Evolutionary conservation across 1,140 invertebrate genomes (phyloP).

Genomic region (Bombus sylvicola): DNA sequence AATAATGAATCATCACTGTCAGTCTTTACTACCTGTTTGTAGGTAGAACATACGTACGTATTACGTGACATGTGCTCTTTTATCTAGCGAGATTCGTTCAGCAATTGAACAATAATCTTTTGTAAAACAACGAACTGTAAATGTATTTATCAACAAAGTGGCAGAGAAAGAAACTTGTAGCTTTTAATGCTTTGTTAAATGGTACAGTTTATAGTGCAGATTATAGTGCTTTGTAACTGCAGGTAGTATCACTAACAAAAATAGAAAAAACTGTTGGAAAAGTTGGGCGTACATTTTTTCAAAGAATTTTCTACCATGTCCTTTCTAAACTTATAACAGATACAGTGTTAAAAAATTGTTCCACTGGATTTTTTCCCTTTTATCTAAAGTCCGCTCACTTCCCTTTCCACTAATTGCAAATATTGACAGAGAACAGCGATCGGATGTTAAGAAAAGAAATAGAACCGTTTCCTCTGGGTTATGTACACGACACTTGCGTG

Average conservation of each 20-base stretch:
- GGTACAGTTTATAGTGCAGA: too few species aligned
- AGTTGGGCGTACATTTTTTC: too few species aligned
- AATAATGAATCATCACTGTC: background rate
- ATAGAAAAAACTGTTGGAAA: too few species aligned
- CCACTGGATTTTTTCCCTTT: background rate
- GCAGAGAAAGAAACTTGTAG: too few species aligned
- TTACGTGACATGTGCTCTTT: background rate
- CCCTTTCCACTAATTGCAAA: conserved; percentile 14
- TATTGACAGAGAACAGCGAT: conserved; percentile 4
- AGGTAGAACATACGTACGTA: background rate
- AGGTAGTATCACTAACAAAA: too few species aligned
- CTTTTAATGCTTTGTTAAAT: too few species aligned
- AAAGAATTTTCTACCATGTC: too few species aligned
- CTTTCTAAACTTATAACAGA: background rate
- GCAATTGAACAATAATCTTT: background rate
- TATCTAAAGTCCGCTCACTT: background rate
- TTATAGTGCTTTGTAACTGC: too few species aligned
- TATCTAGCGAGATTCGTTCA: background rate
- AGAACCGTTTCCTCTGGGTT: background rate
- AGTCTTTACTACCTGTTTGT: background rate
- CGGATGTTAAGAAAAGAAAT: background rate
- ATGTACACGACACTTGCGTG: background rate
- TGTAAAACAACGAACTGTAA: background rate
- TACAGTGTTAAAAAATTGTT: background rate
- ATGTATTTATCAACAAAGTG: too few species aligned